A percentile compares a stretch with the other conserved stretches of the same genome.
Evolutionary conservation across 2,113 vertebrate genomes (phyloP).

Genomic region (Corydoras sp.): DNA sequence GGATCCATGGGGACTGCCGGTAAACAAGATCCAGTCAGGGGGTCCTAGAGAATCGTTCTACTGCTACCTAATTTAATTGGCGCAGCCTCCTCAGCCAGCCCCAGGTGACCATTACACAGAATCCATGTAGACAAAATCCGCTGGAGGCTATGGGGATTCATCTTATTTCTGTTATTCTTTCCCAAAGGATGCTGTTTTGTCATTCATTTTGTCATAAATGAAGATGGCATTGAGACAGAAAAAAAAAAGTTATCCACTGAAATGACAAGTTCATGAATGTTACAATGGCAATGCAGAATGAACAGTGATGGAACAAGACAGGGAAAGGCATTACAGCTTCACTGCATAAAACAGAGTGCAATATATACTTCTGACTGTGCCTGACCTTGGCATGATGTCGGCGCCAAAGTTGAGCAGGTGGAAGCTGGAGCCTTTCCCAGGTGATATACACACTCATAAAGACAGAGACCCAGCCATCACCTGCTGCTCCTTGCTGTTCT

Average conservation of each 20-base stretch:
- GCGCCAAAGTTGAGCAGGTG: conserved; percentile 19
- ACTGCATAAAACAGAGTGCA: background rate
- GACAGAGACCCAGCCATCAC: conserved; percentile 25
- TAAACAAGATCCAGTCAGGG: conserved; percentile 43
- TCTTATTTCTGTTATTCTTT: conserved; percentile 31
- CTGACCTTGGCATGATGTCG: conserved; percentile 1
- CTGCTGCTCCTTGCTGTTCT: conserved; percentile 5
- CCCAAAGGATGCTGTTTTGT: conserved; percentile 7
- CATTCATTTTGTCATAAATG: conserved; percentile 26
- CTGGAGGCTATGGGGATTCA: conserved; percentile 31
- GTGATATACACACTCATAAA: conserved; percentile 2
- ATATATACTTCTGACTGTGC: conserved; percentile 5
- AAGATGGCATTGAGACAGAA: conserved; percentile 17
- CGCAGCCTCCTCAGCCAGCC: conserved; percentile 37
- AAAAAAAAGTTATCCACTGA: conserved; percentile 14
- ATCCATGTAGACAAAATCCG: conserved; percentile 40
- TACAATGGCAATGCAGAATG: conserved; percentile 4
- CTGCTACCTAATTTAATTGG: conserved; percentile 53
- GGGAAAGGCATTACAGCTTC: conserved; percentile 7
- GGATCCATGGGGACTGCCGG: conserved; percentile 30
- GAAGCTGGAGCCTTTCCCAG: conserved; percentile 1
- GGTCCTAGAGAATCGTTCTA: conserved; percentile 33
- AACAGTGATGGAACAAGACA: conserved; percentile 13
- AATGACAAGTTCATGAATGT: conserved; percentile 25
- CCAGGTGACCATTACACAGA: conserved; percentile 44